Evolutionary conservation across 2,113 vertebrate species (phyloP).

Genomic region (Trogon surrucura): DNA sequence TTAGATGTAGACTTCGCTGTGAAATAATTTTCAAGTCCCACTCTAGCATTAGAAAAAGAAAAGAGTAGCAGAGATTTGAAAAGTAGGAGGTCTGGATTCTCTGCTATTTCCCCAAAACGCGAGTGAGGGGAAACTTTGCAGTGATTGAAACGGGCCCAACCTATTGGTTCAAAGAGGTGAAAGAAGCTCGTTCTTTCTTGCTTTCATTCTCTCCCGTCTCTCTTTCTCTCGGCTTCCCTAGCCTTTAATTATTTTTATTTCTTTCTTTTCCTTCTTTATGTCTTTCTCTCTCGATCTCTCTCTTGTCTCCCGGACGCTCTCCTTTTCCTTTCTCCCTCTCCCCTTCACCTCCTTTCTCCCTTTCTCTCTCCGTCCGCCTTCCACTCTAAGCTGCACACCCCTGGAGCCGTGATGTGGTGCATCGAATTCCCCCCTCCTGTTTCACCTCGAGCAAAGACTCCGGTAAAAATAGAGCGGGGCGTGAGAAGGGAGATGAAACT

Average conservation of each 20-base stretch:
- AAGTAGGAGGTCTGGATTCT: background rate
- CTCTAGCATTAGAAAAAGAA: background rate
- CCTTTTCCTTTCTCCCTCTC: background rate
- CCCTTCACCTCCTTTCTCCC: background rate
- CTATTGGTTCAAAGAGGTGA: background rate
- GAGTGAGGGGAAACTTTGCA: background rate
- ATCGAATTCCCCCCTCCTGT: background rate
- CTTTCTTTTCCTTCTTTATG: background rate
- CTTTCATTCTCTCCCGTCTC: background rate
- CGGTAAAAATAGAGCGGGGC: background rate
- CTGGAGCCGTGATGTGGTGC: background rate
- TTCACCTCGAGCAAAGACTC: background rate
- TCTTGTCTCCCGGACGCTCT: too few species aligned
- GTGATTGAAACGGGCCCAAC: background rate
- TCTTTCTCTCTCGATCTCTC: background rate
- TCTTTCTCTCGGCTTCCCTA: too few species aligned
- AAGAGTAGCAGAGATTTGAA: background rate
- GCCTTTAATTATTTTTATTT: background rate
- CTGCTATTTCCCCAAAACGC: background rate
- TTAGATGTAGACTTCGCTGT: background rate
- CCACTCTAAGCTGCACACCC: background rate
- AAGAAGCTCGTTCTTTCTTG: background rate
- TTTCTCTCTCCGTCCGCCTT: background rate
- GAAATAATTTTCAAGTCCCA: background rate
- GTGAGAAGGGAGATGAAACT: background rate